Evolutionary conservation across 92 coral and sea anemone species (phyloP).

Genomic region (Hydrozoanthus gracilis): DNA sequence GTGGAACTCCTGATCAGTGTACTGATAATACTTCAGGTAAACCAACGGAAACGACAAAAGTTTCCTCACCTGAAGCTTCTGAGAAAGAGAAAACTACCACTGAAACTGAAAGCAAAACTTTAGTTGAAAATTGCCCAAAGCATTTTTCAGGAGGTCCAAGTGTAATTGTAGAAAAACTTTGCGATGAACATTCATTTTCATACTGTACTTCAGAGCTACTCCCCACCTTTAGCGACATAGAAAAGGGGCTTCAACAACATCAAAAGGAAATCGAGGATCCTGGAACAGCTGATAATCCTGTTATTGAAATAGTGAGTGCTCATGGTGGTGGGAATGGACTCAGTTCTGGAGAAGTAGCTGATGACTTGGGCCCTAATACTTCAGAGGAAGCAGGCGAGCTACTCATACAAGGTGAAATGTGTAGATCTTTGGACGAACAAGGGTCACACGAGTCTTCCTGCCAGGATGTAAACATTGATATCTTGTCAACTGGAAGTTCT

Average conservation of each 20-base stretch:
- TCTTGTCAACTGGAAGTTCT: conserved; percentile 58
- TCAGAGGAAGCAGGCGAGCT: conserved; percentile 34
- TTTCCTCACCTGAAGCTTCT: neutral
- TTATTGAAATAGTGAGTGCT: neutral
- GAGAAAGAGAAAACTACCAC: conserved; percentile 1
- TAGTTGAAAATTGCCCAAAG: neutral
- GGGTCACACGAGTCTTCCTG: neutral
- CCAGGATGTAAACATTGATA: conserved; percentile 59
- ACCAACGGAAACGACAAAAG: neutral
- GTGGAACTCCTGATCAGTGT: neutral
- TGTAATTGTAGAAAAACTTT: conserved; percentile 44
- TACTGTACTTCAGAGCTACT: conserved; percentile 26
- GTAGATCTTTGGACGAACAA: conserved; percentile 20
- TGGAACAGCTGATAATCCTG: neutral
- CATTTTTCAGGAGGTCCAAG: conserved; percentile 31
- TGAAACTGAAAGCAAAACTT: neutral
- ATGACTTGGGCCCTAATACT: neutral
- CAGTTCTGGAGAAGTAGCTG: neutral
- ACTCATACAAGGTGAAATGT: conserved; percentile 35
- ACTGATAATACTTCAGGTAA: neutral
- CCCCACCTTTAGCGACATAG: neutral
- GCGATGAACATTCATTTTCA: conserved; percentile 28
- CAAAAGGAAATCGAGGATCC: neutral
- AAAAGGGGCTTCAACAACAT: neutral
- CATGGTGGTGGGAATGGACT: neutral